phyloP scores from a whole-genome alignment of 1,140 invertebrate species.

The Zeugodacus cucurbitae region DNA sequence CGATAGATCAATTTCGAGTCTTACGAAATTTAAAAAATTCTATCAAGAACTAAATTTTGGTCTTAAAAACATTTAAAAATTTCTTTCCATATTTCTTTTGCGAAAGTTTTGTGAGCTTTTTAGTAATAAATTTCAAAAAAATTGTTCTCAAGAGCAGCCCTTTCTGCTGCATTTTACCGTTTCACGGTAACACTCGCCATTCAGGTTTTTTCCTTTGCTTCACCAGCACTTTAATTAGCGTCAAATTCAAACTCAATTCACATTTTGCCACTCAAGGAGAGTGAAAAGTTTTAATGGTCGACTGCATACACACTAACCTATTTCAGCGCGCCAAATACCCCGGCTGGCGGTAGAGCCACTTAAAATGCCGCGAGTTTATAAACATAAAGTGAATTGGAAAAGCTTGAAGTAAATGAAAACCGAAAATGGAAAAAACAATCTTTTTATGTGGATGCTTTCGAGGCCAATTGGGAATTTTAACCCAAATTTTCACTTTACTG shows the following conservation, averaged over 20 bases:
- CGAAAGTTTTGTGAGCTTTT: no score
- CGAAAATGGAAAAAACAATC: neutral
- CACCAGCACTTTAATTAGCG: neutral
- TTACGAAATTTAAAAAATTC: no score
- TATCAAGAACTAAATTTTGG: no score
- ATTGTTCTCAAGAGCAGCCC: neutral
- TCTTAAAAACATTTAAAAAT: no score
- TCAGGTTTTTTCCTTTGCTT: neutral
- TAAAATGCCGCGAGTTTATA: slow-evolving; percentile 6
- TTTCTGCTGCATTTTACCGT: neutral
- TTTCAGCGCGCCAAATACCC: no score
- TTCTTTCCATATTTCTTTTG: no score
- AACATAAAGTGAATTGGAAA: slow-evolving; percentile 4
- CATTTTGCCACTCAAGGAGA: neutral
- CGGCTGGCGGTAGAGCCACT: neutral
- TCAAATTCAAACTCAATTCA: neutral
- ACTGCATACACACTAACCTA: neutral
- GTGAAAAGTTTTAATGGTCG: neutral
- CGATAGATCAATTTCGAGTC: no score
- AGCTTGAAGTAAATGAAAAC: neutral
- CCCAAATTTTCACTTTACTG: slow-evolving; percentile 14
- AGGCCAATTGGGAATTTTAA: slow-evolving; percentile 6
- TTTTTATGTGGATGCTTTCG: neutral
- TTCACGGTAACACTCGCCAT: neutral
- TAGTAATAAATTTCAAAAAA: neutral